Evolutionary conservation across 2,797 vertebrate species (phyloP), one percentile per base, ranked within the genome.

Genomic region (Danio aesculapii): DNA sequence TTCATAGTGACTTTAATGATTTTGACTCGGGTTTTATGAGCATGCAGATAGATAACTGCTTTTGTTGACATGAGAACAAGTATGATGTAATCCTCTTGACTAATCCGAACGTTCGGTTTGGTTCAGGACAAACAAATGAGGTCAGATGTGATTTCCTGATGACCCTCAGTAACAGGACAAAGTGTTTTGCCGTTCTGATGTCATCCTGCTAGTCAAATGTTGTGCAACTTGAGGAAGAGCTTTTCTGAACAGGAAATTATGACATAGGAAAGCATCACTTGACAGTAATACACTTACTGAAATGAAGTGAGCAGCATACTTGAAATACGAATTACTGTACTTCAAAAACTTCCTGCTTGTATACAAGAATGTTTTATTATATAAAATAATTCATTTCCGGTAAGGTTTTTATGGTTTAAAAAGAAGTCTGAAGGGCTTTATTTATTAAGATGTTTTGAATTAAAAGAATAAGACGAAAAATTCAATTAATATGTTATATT

Each of bases 161-260:
- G 43, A 47, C 64, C 64, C 11, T 53, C 17, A 12, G 55, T 6
- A 16, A 50, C 0, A 79, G 77, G 13, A 70, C 67, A 77, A 19
- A 14, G 16, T 77, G 43, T 77, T 44, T 57, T 4, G 9, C 50
- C 6, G 41, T 8, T 67, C 10, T 49, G 63, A 78, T 43, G 66
- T 61, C 46, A 69, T 78, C 50, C 50, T 14, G 14, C 6, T 19
- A 3, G 21, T 50, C 17, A 62, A 11, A 41, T 10, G 10, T 50
- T 69, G 55, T 61, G 68, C 1, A 64, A 59, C 7, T 75, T 80
- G 4, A 70, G 77, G 11, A 81, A 70, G 44, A 59, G 13, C 17
- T 69, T 55, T 43, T 75, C 62, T 73, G 39, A 12, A 70, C 8
- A 58, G 85, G 83, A 86, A 83, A 62, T 83, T 44, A 72, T 46